Base-by-base conservation (phyloP, 30 jellyfish, hydroid and myxozoan species). In the Rhopilema esculentum region DNA sequence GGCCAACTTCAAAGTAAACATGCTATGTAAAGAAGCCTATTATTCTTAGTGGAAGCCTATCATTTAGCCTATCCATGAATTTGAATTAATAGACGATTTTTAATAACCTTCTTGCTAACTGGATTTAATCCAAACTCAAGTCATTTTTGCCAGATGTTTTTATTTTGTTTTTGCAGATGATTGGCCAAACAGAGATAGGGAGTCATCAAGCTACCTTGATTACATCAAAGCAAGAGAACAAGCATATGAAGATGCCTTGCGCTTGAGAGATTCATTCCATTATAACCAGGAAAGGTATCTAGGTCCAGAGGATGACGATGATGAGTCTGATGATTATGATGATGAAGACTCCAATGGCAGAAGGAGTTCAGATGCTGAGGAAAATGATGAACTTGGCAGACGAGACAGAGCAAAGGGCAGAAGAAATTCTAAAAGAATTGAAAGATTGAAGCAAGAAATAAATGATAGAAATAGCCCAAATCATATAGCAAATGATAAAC, bases 131-230 rank as follows among this genome's bases (percentile, higher is more conserved):
- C n/a, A n/a, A n/a, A n/a, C n/a, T n/a, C n/a, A n/a, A n/a, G n/a
- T n/a, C n/a, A n/a, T n/a, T n/a, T n/a, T n/a, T n/a, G n/a, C n/a
- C n/a, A n/a, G n/a, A n/a, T n/a, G n/a, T n/a, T n/a, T n/a, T n/a
- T n/a, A n/a, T n/a, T n/a, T n/a, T n/a, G n/a, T n/a, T n/a, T n/a
- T 77, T 40, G 29, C 66, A 77, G 88, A 62, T 29, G 88, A 77
- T 57, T 53, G 66, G 28, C 32, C 78, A 24, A 15, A 23, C 19
- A 53, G 49, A 21, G 88, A 77, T 26, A 30, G 48, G 1, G 88
- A 77, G 16, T 32, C 25, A 18, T 50, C 68, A 4, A 40, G 57
- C 57, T 77, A 77, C 40, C 49, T 51, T 20, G 88, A 77, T 33
- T 77, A 52, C 18, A 68, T 77, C 23, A 77, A 62, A 16, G 88